Conservation (phyloP, 2,888 invertebrate genomes). For the Drosophila paranaensis region DNA sequence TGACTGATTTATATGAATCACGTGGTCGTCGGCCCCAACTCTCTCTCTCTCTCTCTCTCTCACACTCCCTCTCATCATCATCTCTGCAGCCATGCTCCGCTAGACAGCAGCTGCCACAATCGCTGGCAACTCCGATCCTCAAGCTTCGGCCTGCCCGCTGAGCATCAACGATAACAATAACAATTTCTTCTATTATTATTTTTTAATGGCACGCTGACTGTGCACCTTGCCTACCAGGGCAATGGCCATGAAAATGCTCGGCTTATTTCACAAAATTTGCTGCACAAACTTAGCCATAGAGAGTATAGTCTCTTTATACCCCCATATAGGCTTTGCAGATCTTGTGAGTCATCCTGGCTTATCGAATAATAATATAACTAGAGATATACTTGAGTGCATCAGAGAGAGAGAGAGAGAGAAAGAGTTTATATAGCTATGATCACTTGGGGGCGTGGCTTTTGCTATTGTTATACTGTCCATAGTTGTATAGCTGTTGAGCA, state of each 20-base stretch:
- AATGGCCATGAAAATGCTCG: constrained; percentile 15
- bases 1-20: constrained; percentile 78
- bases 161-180: constrained; percentile 43
- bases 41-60: background rate
- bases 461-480: no score
- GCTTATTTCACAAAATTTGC: constrained; percentile 15
- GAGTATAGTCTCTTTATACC: no score
- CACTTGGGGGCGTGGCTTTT: no score
- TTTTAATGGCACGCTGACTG: constrained; percentile 5
- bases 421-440: no score
- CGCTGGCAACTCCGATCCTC: constrained; percentile 5
- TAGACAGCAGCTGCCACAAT: constrained; percentile 23
- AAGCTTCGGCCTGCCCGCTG: constrained; percentile 32
- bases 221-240: constrained; percentile 20
- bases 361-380: no score
- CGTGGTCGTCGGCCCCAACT: constrained; percentile 56
- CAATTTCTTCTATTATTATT: constrained; percentile 50
- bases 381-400: no score
- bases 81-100: constrained; percentile 48
- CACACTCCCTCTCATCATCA: background rate
- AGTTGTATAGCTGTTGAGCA: no score
- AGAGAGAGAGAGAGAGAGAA: no score
- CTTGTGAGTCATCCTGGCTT: no score
- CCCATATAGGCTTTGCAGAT: no score
- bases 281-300: constrained; percentile 7